These are phyloP conservation scores for Smutsia gigantea DNA, from an alignment of 2,797 vertebrate genomes.

Conservation along the genomic window DNA sequence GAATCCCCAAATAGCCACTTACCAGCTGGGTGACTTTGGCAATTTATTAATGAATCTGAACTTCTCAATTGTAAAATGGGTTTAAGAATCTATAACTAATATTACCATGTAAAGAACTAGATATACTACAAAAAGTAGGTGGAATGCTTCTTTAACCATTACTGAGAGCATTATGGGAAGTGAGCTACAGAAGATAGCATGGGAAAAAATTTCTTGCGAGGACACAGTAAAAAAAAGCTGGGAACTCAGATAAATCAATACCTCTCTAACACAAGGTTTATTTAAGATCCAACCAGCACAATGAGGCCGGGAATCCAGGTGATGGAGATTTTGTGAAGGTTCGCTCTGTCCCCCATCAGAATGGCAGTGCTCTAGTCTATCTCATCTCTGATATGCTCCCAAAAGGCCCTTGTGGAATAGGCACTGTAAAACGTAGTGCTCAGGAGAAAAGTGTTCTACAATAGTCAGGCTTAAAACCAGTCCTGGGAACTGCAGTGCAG, in stretches of 20 bases:
- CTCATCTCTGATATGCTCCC: neutral
- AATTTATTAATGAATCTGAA: neutral
- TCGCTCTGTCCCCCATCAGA: rapidly evolving
- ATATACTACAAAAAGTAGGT: neutral
- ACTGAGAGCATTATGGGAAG: neutral
- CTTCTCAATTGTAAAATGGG: neutral
- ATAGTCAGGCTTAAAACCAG: neutral
- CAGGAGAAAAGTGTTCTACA: neutral
- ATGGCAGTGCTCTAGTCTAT: no score
- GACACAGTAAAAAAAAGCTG: neutral
- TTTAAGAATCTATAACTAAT: neutral
- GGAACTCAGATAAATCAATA: neutral
- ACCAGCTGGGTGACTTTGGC: neutral
- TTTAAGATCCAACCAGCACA: neutral
- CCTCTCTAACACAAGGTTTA: neutral
- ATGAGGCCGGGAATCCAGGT: neutral
- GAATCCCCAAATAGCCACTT: neutral
- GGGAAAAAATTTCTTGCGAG: neutral
- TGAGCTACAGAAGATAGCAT: neutral
- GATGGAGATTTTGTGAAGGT: neutral
- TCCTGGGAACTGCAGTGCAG: neutral
- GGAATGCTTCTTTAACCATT: neutral
- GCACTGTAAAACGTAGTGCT: neutral
- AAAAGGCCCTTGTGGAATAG: neutral
- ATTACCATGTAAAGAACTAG: neutral